phyloP scores from a whole-genome alignment of 2,888 invertebrate genomes.

The Drosophila meridionalis region DNA sequence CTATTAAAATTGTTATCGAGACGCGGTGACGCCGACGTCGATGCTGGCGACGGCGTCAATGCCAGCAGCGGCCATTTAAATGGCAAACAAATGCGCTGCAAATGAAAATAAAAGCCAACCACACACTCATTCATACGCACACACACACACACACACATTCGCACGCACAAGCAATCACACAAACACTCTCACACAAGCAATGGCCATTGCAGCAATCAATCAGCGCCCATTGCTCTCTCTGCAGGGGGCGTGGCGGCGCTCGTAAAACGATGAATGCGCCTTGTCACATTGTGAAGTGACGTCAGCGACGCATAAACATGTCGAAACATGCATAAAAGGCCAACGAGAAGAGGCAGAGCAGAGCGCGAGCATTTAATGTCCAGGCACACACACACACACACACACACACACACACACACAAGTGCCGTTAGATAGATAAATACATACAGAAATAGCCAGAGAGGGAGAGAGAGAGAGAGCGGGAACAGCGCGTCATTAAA shows the following conservation, averaged over 20 bases:
- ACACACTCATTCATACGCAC: slow-evolving; percentile 9
- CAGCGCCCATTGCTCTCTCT: slow-evolving; percentile 18
- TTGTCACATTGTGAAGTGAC: slow-evolving; percentile 63
- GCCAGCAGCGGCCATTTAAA: slow-evolving; percentile 57
- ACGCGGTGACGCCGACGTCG: slow-evolving; percentile 58
- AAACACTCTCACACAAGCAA: slow-evolving; percentile 10
- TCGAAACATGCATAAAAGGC: slow-evolving; percentile 67
- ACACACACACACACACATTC: slow-evolving; percentile 10
- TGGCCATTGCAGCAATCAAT: slow-evolving; percentile 54
- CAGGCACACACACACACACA: slow-evolving; percentile 38
- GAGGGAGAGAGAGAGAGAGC: neutral
- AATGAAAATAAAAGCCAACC: slow-evolving; percentile 57
- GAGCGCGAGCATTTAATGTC: slow-evolving; percentile 21
- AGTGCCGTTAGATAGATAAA: slow-evolving; percentile 10
- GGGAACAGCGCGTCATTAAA: slow-evolving; percentile 29
- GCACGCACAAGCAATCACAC: slow-evolving; percentile 13
- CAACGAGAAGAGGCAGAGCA: neutral
- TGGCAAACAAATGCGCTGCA: slow-evolving; percentile 59
- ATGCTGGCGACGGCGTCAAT: neutral
- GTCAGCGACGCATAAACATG: slow-evolving; percentile 67
- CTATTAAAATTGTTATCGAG: slow-evolving; percentile 80
- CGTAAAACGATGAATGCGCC: slow-evolving; percentile 66
- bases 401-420: slow-evolving; percentile 42
- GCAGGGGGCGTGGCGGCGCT: slow-evolving; percentile 38
- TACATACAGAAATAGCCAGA: neutral